Base-by-base conservation (phyloP, 2,113 vertebrate species). In the Aphyosemion australe region DNA sequence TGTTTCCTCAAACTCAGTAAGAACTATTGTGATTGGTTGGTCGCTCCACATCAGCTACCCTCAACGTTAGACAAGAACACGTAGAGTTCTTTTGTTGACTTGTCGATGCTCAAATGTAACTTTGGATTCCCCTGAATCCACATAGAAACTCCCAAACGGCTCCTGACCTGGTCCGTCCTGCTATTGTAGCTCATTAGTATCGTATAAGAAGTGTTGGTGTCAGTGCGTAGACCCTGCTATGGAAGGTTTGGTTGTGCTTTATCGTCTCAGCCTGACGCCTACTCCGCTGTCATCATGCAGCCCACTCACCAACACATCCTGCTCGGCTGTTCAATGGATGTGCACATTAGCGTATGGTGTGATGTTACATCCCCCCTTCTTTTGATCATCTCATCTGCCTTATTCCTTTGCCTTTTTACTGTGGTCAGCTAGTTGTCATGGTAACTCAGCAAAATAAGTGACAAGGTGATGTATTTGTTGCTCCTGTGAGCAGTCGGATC, bases 301-400 rank as follows among this genome's bases (percentile, higher is more conserved):
- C 86, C 86, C 84, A 86, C 86, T 86, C 86, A 54, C 63, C 61
- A 58, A 66, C 74, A 79, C 79, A 68, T 87, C 73, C 82, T 74
- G 73, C 76, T 80, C 74, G 19, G 58, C 62, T 49, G 52, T 46
- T 86, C 77, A 63, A 46, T 84, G 80, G 65, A 61, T 20, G 65
- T 7, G 67, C 69, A 56, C 68, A 55, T 62, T 59, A 56, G 68
- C 59, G 49, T 82, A 45, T n/a, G 45, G 19, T 42, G 26, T 37
- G 39, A 53, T 56, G 50, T 60, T 65, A 6, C 61, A 14, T 61
- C 72, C 69, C 46, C 13, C 57, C 45, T 54, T 53, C 34, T 15
- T 70, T 72, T 72, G 16, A 65, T 81, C 72, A 52, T 48, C 54
- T 69, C 21, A 41, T 74, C 43, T 50, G 57, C 51, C 42, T 49